A percentile compares a stretch with the other conserved stretches of the same genome.
Evolutionary conservation across 2,113 vertebrate species (phyloP).

Genomic region (pig (Sus scrofa)): DNA sequence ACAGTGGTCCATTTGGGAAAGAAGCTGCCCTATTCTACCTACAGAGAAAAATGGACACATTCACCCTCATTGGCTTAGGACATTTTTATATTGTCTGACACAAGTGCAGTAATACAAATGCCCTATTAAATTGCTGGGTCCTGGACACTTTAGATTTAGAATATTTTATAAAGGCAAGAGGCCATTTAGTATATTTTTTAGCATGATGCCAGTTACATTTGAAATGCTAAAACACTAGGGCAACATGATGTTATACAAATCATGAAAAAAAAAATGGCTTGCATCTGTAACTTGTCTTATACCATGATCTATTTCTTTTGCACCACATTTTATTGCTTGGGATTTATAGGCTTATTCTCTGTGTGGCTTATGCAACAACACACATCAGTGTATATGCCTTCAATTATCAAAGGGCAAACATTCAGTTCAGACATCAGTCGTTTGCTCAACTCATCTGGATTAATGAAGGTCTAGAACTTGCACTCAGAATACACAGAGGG

Average conservation of each 20-base stretch:
- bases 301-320: constrained; percentile 46
- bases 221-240: constrained; percentile 37
- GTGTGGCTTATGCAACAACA: constrained; percentile 46
- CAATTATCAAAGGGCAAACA: constrained; percentile 70
- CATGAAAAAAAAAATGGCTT: background rate
- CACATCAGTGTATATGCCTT: constrained; percentile 48
- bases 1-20: background rate
- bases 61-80: background rate
- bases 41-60: background rate
- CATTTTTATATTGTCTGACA: constrained; percentile 42
- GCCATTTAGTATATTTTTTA: constrained; percentile 12
- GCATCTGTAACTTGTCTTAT: constrained; percentile 63
- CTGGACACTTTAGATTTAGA: background rate
- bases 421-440: constrained; percentile 48
- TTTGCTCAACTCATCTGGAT: constrained; percentile 76
- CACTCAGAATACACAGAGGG: constrained; percentile 62
- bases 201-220: background rate
- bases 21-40: background rate
- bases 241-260: constrained; percentile 32
- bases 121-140: background rate
- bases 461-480: constrained; percentile 70
- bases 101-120: background rate
- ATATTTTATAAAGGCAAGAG: background rate
- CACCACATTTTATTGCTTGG: constrained; percentile 50
- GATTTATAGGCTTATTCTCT: constrained; percentile 55